A percentile compares a stretch with the other conserved stretches of the same genome.
Conservation (phyloP, 2,113 vertebrate species). For the Rafetus swinhoei region DNA sequence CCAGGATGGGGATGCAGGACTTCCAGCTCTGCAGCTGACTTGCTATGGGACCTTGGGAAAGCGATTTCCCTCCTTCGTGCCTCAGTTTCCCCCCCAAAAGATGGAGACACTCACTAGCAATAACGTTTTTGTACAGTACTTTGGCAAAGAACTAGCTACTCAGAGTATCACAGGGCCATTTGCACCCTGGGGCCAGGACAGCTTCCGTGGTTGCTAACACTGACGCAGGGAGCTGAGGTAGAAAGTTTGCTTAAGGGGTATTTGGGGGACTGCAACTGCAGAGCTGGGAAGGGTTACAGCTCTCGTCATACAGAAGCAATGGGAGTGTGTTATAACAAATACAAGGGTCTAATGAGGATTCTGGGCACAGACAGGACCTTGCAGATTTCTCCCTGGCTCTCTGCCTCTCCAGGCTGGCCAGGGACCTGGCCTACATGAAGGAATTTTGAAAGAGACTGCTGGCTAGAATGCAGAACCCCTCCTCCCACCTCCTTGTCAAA, state of each 20-base stretch:
- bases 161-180: background rate
- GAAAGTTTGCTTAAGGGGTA: too few species aligned
- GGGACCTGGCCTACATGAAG: background rate
- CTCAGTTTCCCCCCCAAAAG: background rate
- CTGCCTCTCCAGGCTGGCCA: too few species aligned
- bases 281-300: background rate
- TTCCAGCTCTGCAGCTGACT: background rate
- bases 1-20: background rate
- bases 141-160: too few species aligned
- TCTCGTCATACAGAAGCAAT: too few species aligned
- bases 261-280: background rate
- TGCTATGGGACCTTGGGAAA: background rate
- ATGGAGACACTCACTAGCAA: background rate
- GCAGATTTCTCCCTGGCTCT: too few species aligned
- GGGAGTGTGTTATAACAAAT: background rate
- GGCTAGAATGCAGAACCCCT: background rate
- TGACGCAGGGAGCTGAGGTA: too few species aligned
- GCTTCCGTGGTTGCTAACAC: background rate
- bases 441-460: background rate
- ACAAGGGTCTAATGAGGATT: background rate
- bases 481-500: too few species aligned
- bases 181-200: background rate
- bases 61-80: background rate
- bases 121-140: background rate
- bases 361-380: background rate